Base-by-base conservation (phyloP, 2,113 vertebrate species). In the Hippocampus guttulatus region DNA sequence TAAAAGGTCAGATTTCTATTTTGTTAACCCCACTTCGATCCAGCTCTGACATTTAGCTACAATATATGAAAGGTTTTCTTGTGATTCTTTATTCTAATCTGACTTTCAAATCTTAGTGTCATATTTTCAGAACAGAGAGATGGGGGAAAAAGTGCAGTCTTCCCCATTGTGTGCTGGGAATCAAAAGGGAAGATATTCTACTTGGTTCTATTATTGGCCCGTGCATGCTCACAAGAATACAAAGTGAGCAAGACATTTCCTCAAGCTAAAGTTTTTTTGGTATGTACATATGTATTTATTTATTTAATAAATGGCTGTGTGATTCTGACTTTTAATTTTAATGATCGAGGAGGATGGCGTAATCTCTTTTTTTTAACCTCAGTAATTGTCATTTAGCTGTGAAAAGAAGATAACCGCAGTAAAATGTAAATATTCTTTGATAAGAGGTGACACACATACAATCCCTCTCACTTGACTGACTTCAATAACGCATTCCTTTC, bases 1-100 rank as follows among this genome's bases (percentile, higher is more conserved):
- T 73, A 79, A 83, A 61, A 71, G 41, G 69, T 55, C 14, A 64
- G 49, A 83, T 80, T 83, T 84, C 54, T 43, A 47, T 68, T 54
- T 62, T 70, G 40, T 76, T 71, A 69, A 41, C 51, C 38, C 61
- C 15, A 15, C 79, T 65, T 27, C 33, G 14, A 61, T 52, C 73
- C 23, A 65, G 20, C 8, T 81, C 23, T 81, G 75, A 75, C 69
- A 65, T 79, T 62, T 74, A 45, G 25, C 60, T 47, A 47, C 54
- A 38, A 69, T 71, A 55, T 49, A 14, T 45, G 55, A 71, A 74
- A 70, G 38, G 15, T 73, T 80, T 25, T 75, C n/a, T 54, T 54
- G 15, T 49, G 61, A 70, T 77, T 70, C 5, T 71, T 33, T 30
- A 33, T 64, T 64, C 16, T 51, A 67, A 69, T 81, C 45, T 3